Evolutionary conservation across 1,140 invertebrate species (phyloP), one percentile per base, ranked within the genome.

Genomic region (Drosophila repleta): DNA sequence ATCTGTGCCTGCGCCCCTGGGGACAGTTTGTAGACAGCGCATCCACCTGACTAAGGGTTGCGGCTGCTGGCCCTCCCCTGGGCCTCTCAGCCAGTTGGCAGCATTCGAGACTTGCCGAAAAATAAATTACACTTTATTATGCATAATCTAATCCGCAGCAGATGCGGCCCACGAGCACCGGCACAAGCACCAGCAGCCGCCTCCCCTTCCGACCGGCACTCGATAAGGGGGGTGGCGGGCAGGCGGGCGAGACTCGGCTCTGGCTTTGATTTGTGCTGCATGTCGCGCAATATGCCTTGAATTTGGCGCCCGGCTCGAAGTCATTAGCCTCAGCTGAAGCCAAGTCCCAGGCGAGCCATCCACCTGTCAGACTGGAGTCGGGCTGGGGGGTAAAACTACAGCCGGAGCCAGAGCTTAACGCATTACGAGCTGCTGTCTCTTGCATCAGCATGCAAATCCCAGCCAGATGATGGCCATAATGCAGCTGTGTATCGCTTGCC

Each of bases 61-160:
- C 39, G n/a, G 10, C 13, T 21, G n/a, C 17, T 21, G 15, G 32
- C 32, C 10, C 11, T 58, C 24, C 56, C 26, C 17, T 26, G 56
- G 37, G 39, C 21, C 39, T 57, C 20, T 53, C 35, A 18, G 68
- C 35, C 62, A 74, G 64, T 74, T 73, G 70, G 49, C 37, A 68
- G 24, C 49, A 49, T 29, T 69, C 13, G 29, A 15, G 41, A 76
- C 60, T 87, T 83, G 72, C 72, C 68, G 74, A 84, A 88, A 45
- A 88, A 88, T 88, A 83, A 88, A 88, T 88, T 88, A 88, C 83
- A 88, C 83, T 88, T 88, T 87, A 87, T 87, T 87, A 87, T 87
- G 82, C 82, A 88, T 88, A 88, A 88, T 83, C 83, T 88, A 88
- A 88, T 88, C 83, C 83, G 62, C 79, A 87, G 67, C 83, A 88